phyloP scores from a whole-genome alignment of 2,113 vertebrate genomes.

The Romanogobio albipinnatus region DNA sequence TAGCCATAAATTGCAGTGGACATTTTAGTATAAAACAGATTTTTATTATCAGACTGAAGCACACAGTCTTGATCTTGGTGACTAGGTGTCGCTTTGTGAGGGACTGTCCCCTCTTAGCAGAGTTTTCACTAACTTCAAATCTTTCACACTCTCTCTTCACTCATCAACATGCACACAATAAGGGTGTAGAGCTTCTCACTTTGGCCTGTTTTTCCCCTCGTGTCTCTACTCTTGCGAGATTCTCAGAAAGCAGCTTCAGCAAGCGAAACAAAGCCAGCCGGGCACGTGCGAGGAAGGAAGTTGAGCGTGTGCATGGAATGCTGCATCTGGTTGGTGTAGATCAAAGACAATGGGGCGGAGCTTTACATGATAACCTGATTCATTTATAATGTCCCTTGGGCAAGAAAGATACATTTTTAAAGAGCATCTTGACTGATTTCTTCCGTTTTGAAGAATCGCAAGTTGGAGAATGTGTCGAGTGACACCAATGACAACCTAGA shows the following conservation, averaged over 20 bases:
- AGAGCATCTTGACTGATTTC: background rate
- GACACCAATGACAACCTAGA: background rate
- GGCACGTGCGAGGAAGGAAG: constrained; percentile 75
- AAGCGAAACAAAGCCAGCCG: constrained; percentile 60
- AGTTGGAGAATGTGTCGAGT: background rate
- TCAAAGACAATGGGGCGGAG: constrained; percentile 67
- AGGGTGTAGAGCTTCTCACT: background rate
- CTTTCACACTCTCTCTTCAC: background rate
- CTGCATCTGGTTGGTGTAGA: constrained; percentile 38
- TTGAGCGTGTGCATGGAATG: constrained; percentile 30
- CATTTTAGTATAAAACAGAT: background rate
- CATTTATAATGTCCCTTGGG: constrained; percentile 2
- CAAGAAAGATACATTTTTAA: constrained; percentile 1
- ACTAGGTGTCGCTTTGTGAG: background rate
- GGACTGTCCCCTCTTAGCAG: background rate
- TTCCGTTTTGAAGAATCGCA: background rate
- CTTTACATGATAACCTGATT: constrained; percentile 61
- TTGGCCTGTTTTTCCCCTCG: constrained; percentile 9
- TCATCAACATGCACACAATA: background rate
- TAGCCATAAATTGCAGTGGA: background rate
- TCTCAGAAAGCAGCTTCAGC: constrained; percentile 53
- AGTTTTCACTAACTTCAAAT: background rate
- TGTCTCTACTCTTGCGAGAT: constrained; percentile 44
- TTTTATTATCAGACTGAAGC: background rate
- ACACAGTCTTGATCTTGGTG: background rate